Percentiles rank a stretch among this genome's conserved stretches.
These are phyloP conservation scores for Megaleporinus macrocephalus DNA, from an alignment of 2,113 vertebrate genomes.

Conservation along the genomic window DNA sequence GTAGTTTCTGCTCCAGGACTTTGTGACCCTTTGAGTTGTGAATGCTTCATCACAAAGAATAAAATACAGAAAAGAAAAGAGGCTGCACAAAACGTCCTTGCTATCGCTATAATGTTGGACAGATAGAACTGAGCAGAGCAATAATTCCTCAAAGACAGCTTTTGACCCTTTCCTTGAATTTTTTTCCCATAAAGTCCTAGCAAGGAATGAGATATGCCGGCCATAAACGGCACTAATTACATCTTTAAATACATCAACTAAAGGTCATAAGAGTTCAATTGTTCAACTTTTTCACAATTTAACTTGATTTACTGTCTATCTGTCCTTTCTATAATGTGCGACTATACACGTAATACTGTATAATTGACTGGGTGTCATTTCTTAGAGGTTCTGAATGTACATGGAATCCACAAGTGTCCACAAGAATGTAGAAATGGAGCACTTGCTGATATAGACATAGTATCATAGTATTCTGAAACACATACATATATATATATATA, in stretches of 20 bases:
- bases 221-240: constrained; percentile 17
- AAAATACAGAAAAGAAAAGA: too few relatives aligned
- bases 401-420: background rate
- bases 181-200: background rate
- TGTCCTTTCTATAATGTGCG: background rate
- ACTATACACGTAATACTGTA: background rate
- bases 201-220: background rate
- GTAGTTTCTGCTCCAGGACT: background rate
- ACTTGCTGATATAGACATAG: too few relatives aligned
- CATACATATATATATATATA: too few relatives aligned
- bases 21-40: background rate
- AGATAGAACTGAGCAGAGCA: background rate
- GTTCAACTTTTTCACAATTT: background rate
- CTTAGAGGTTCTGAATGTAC: background rate
- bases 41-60: background rate
- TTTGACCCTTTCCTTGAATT: constrained; percentile 13
- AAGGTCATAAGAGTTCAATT: background rate
- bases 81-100: background rate
- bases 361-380: constrained; percentile 19
- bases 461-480: too few relatives aligned
- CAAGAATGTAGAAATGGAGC: too few relatives aligned
- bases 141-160: background rate
- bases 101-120: background rate
- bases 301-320: constrained; percentile 1
- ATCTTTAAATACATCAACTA: constrained; percentile 5